Evolutionary conservation across 2,113 vertebrate genomes (phyloP).

Genomic region (Menidia beryllina): DNA sequence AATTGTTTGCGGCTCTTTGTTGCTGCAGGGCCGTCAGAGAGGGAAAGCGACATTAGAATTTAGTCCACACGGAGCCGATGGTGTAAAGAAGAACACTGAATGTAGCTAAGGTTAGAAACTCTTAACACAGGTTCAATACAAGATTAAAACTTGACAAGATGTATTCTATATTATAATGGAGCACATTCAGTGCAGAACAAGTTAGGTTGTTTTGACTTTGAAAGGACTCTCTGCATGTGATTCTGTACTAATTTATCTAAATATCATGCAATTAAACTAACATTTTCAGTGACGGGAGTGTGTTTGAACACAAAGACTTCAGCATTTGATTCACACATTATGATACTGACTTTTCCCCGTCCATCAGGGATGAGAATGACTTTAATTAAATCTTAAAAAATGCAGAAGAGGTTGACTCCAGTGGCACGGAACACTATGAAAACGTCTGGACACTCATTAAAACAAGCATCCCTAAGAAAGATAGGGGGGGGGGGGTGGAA

Average conservation of each 20-base stretch:
- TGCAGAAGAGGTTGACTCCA: not conserved
- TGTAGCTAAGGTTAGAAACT: no score
- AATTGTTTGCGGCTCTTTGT: no score
- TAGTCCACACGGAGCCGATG: no score
- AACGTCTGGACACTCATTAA: slow-evolving; percentile 4
- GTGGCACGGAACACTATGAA: slow-evolving; percentile 2
- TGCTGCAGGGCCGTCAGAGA: no score
- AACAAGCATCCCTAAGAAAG: slow-evolving; percentile 7
- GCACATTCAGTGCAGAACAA: not conserved
- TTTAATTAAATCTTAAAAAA: slow-evolving; percentile 13
- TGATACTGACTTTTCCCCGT: slow-evolving; percentile 5
- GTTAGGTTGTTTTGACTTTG: not conserved
- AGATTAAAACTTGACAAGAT: not conserved
- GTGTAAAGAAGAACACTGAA: no score
- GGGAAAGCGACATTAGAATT: no score
- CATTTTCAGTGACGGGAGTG: no score
- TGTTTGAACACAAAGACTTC: not conserved
- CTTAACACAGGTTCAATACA: no score
- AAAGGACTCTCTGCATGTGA: not conserved
- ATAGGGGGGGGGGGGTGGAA: no score
- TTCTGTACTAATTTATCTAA: not conserved
- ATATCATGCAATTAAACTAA: no score
- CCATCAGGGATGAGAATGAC: slow-evolving; percentile 20
- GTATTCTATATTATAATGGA: not conserved
- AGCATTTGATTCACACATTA: slow-evolving; percentile 19